Conservation (phyloP, 2,113 vertebrate genomes). For the Pungitius pungitius region DNA sequence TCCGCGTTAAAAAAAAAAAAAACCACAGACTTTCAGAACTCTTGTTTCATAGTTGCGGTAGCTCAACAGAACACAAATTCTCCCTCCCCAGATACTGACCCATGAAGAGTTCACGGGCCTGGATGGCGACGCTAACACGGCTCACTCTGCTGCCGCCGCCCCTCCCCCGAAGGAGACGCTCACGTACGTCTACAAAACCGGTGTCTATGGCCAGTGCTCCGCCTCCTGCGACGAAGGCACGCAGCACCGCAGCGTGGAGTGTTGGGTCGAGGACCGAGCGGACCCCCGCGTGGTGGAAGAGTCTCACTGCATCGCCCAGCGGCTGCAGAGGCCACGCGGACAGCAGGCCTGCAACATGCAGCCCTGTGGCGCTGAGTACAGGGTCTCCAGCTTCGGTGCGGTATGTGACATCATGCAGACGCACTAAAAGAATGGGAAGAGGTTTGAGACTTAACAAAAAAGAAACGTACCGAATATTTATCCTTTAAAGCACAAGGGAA, state of each 20-base stretch:
- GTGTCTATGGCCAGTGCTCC: conserved; percentile 85
- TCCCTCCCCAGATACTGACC: conserved; percentile 40
- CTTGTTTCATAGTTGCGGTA: neutral
- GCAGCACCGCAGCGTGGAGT: conserved; percentile 87
- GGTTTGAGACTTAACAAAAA: neutral
- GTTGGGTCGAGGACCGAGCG: conserved; percentile 69
- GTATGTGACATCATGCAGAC: conserved; percentile 47
- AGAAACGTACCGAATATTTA: neutral
- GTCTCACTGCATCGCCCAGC: conserved; percentile 77
- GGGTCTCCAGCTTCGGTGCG: conserved; percentile 71
- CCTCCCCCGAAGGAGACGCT: conserved; percentile 32
- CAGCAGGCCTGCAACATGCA: conserved; percentile 84
- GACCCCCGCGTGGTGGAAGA: conserved; percentile 77
- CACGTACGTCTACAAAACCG: conserved; percentile 77
- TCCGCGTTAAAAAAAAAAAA: no score
- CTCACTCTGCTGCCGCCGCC: conserved; percentile 24
- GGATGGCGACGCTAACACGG: conserved; percentile 45
- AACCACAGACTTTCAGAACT: neutral
- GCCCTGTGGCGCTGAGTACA: conserved; percentile 79
- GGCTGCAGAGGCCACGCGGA: conserved; percentile 74
- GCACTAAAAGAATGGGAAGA: neutral
- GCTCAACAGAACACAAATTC: neutral
- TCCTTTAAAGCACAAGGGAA: neutral
- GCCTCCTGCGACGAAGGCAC: conserved; percentile 85
- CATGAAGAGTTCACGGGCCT: conserved; percentile 63